Percentiles rank a stretch among this genome's conserved stretches.
Evolutionary conservation across 2,113 vertebrate genomes (phyloP).

Genomic region (Oplegnathus fasciatus): DNA sequence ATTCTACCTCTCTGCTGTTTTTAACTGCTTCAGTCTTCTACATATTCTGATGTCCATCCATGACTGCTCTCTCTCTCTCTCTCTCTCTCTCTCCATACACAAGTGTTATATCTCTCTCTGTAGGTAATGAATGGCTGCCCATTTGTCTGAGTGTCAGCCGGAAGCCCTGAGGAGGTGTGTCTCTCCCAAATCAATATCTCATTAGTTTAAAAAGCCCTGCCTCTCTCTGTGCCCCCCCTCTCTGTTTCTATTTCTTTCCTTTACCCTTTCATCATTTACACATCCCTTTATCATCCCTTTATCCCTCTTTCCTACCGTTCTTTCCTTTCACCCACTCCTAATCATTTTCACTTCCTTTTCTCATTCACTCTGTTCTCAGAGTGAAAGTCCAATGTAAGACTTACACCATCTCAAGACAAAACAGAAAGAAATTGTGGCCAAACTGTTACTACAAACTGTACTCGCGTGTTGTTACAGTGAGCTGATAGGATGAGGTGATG

Average conservation of each 20-base stretch:
- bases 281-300: conserved; percentile 5
- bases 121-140: conserved; percentile 70
- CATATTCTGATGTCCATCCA: conserved; percentile 24
- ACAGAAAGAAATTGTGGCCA: too few species aligned
- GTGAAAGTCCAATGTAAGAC: too few species aligned
- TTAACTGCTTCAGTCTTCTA: neutral
- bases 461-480: neutral
- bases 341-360: neutral
- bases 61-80: neutral
- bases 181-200: conserved; percentile 77
- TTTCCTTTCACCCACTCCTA: neutral
- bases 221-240: conserved; percentile 32
- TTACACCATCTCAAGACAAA: too few species aligned
- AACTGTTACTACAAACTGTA: neutral
- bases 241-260: neutral
- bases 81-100: conserved; percentile 11
- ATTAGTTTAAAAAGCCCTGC: conserved; percentile 76
- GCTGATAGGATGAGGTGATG: neutral
- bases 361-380: neutral
- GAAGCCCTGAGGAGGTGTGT: conserved; percentile 73
- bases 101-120: conserved; percentile 52
- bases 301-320: neutral
- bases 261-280: conserved; percentile 13
- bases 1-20: neutral
- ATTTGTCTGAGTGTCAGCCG: conserved; percentile 74